phyloP scores from a whole-genome alignment of 2,113 vertebrate species.

The Empidonax alnorum region DNA sequence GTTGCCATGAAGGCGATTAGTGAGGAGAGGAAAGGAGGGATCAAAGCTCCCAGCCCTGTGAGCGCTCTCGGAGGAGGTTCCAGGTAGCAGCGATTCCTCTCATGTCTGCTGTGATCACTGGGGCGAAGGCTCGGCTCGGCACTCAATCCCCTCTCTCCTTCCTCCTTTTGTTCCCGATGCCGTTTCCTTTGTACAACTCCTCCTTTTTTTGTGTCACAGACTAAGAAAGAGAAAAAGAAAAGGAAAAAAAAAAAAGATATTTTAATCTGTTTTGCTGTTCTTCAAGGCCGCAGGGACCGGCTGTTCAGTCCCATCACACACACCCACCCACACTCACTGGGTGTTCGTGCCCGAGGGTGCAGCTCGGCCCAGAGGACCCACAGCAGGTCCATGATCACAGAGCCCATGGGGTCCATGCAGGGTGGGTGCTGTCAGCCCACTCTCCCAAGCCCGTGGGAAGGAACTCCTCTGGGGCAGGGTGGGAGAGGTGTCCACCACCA shows the following conservation, averaged over 20 bases:
- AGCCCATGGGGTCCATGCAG: fast-evolving
- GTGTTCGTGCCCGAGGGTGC: background rate
- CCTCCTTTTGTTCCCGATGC: background rate
- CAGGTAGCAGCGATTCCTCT: background rate
- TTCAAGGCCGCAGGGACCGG: background rate
- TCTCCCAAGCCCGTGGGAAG: background rate
- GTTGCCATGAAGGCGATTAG: slow-evolving; percentile 28
- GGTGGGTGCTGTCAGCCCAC: background rate
- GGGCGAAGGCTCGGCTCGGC: background rate
- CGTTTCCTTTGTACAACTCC: background rate
- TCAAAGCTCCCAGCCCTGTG: background rate
- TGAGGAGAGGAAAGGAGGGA: slow-evolving; percentile 16
- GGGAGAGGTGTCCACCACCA: background rate
- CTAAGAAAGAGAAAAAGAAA: too few relatives aligned
- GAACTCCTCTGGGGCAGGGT: background rate
- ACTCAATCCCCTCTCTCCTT: background rate
- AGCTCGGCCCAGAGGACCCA: background rate
- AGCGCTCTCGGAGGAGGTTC: background rate
- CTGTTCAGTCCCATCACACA: background rate
- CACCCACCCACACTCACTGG: background rate
- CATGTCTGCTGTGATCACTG: background rate
- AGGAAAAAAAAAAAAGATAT: background rate
- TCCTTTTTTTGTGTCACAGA: background rate
- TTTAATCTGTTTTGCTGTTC: background rate
- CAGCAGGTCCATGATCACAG: fast-evolving